phyloP scores from a whole-genome alignment of 2,797 vertebrate genomes.

The Coregonus ussuriensis region DNA sequence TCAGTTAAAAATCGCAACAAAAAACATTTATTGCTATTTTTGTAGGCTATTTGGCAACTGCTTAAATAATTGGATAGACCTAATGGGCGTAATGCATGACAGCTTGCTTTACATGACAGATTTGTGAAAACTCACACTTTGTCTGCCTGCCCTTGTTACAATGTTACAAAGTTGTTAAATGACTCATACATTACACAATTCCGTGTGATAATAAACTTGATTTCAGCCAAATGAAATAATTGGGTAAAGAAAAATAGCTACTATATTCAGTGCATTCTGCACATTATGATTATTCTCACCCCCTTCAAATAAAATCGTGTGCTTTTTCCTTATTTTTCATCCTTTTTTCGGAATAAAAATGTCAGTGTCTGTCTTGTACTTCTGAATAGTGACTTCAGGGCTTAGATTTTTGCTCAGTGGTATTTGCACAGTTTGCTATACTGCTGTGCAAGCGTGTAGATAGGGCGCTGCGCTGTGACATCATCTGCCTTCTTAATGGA shows the following conservation, averaged over 20 bases:
- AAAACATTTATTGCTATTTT: background rate
- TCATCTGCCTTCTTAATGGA: constrained; percentile 47
- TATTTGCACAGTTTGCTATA: too few species aligned
- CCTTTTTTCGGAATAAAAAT: too few species aligned
- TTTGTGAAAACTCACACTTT: background rate
- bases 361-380: background rate
- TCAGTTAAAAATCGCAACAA: too few species aligned
- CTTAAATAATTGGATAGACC: too few species aligned
- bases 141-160: background rate
- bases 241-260: too few species aligned
- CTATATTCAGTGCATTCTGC: background rate
- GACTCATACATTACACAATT: background rate
- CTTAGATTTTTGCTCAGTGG: too few species aligned
- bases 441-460: background rate
- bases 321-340: too few species aligned
- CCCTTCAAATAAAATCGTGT: background rate
- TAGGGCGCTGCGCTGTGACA: background rate
- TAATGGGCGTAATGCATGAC: too few species aligned
- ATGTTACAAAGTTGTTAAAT: background rate
- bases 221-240: background rate
- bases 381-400: background rate
- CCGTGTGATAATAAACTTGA: background rate
- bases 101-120: background rate
- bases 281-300: background rate
- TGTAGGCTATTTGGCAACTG: too few species aligned